Percentiles rank a stretch among this genome's conserved stretches.
phyloP scores from a whole-genome alignment of 1,140 invertebrate genomes.

The Heliconius eleuchia region DNA sequence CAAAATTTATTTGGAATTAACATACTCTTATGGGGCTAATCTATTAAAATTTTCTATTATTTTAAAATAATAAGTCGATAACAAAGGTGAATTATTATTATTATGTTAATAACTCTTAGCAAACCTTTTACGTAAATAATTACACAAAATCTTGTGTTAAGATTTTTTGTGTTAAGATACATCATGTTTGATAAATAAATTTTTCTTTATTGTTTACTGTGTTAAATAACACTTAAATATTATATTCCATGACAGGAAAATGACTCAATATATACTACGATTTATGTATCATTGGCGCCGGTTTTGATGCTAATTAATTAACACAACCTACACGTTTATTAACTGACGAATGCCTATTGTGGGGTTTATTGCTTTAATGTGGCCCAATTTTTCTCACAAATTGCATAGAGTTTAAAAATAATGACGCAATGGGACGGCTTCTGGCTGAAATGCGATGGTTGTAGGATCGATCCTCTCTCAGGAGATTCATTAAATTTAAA shows the following conservation, averaged over 20 bases:
- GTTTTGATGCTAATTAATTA: slow-evolving; percentile 61
- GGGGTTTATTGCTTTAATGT: slow-evolving; percentile 28
- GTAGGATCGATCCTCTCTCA: no score
- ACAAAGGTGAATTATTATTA: not conserved
- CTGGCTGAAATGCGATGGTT: no score
- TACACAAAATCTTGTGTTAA: not conserved
- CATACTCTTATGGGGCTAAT: slow-evolving; percentile 23
- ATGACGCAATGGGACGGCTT: no score
- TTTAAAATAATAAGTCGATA: not conserved
- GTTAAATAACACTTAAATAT: slow-evolving; percentile 17
- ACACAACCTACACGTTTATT: slow-evolving; percentile 58
- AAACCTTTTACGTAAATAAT: not conserved
- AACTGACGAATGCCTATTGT: slow-evolving; percentile 51
- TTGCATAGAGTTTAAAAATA: not conserved
- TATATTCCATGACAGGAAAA: slow-evolving; percentile 19
- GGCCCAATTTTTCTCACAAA: not conserved
- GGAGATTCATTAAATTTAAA: no score
- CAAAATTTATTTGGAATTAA: slow-evolving; percentile 38
- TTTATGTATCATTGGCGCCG: slow-evolving; percentile 65
- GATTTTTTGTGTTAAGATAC: not conserved
- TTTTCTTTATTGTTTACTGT: not conserved
- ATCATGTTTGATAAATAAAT: not conserved
- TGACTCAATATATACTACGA: slow-evolving; percentile 36
- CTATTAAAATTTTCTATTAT: slow-evolving; percentile 14
- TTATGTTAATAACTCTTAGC: not conserved